A percentile compares a stretch with the other conserved stretches of the same genome.
These are phyloP conservation scores for Trypoxylon attenuatum DNA, from an alignment of 2,888 invertebrate genomes.

Conservation along the genomic window DNA sequence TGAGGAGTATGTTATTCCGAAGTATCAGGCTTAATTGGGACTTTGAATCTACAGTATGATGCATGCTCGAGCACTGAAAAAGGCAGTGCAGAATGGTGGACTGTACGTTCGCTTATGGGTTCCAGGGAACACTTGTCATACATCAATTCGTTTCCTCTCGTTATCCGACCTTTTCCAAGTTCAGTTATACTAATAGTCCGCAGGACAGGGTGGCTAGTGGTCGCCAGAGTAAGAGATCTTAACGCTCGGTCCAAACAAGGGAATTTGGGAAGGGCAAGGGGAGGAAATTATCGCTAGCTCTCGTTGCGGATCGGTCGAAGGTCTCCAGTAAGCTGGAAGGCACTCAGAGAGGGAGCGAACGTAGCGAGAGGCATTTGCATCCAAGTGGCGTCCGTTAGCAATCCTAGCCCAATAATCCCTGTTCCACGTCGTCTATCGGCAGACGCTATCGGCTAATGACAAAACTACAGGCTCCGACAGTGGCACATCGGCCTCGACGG, in stretches of 20 bases:
- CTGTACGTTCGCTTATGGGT: background rate
- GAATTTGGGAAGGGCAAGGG: slow-evolving; percentile 42
- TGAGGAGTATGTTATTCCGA: slow-evolving; percentile 9
- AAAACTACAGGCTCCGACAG: slow-evolving; percentile 73
- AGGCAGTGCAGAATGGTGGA: no score
- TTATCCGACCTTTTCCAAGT: background rate
- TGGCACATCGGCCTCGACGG: slow-evolving; percentile 41
- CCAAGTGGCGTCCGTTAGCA: slow-evolving; percentile 69
- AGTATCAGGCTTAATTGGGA: background rate
- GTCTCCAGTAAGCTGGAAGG: slow-evolving; percentile 70
- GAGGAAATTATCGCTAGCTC: slow-evolving; percentile 43
- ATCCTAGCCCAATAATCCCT: slow-evolving; percentile 73
- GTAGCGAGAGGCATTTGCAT: slow-evolving; percentile 67
- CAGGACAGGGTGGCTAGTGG: no score
- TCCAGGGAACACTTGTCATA: background rate
- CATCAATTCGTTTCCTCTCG: background rate
- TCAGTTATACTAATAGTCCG: no score
- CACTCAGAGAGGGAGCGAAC: slow-evolving; percentile 2
- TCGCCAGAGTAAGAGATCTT: slow-evolving; percentile 31
- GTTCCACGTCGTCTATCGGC: slow-evolving; percentile 68
- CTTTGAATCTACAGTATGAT: background rate
- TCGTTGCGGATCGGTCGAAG: slow-evolving; percentile 32
- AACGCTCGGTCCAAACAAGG: slow-evolving; percentile 42
- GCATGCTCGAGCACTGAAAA: no score
- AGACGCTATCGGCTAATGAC: slow-evolving; percentile 74